Evolutionary conservation across 2,888 invertebrate species (phyloP), one percentile per base, ranked within the genome.

Genomic region (Danaus chrysippus): DNA sequence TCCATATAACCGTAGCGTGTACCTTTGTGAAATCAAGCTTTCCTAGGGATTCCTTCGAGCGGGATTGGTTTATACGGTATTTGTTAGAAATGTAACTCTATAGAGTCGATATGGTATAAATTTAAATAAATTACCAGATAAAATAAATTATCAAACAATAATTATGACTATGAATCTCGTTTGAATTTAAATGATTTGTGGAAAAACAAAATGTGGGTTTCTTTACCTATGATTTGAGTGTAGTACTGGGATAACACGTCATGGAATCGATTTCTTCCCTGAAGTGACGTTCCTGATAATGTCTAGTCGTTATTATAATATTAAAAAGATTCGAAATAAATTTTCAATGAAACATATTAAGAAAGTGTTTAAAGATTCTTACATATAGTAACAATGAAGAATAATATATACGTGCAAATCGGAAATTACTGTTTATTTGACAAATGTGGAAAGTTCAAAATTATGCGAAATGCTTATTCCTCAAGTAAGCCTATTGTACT

Each of bases 391-490:
- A 63, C 58, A 46, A 58, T 61, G 23, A 54, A 63, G 46, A 58
- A 23, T 43, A 64, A 49, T 55, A 54, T 52, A 42, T 81, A 79
- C 81, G 81, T 81, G 83, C 81, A 85, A 82, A 76, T 84, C 85
- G 84, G 83, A 84, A 84, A 85, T 80, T 80, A 79, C 82, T 81
- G 75, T 86, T 84, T 76, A 71, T 73, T 76, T 76, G 76, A 73
- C 69, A 71, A 71, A 43, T 68, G 70, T 74, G 76, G 73, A 75
- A 81, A 74, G 64, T 71, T 70, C 58, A 61, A 68, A 73, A 70
- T 70, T 73, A 73, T 72, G 72, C 70, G 73, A 73, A 71, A 68
- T 68, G 65, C 70, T 68, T 58, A 66, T 55, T 63, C 49, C 59
- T 59, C 57, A 42, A 57, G 62, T 43, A 58, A 61, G 63, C 54